Evolutionary conservation across 2,888 invertebrate species (phyloP).

Genomic region (Nowickia ferox): DNA sequence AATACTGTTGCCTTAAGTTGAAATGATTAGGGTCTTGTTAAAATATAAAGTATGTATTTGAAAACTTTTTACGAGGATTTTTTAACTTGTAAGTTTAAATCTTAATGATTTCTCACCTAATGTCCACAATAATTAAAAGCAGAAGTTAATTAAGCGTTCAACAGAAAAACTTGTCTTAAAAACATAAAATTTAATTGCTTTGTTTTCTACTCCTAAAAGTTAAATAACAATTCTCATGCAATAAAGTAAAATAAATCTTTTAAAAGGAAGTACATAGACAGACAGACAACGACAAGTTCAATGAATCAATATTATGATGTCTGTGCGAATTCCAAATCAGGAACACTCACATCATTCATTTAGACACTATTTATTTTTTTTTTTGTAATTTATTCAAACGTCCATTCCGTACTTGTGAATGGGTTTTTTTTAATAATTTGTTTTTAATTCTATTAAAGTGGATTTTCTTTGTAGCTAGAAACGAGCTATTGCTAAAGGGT

Average conservation of each 20-base stretch:
- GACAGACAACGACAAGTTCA: conserved; percentile 21
- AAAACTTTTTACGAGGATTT: conserved; percentile 20
- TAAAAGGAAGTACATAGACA: conserved; percentile 39
- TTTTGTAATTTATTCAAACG: conserved; percentile 7
- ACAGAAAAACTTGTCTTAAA: conserved; percentile 28
- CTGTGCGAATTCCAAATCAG: not conserved
- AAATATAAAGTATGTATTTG: too few relatives aligned
- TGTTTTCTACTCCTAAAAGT: conserved; percentile 4
- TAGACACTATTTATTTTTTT: not conserved
- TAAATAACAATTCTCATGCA: conserved; percentile 18
- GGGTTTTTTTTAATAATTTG: conserved; percentile 39
- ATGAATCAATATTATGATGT: conserved; percentile 30
- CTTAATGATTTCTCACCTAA: conserved; percentile 7
- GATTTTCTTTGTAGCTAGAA: not conserved
- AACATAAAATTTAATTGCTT: conserved; percentile 22
- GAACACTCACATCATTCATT: conserved; percentile 6
- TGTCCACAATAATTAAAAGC: not conserved
- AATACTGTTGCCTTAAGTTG: too few relatives aligned
- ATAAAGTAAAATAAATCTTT: conserved; percentile 22
- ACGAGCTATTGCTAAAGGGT: too few relatives aligned
- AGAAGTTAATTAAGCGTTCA: conserved; percentile 1
- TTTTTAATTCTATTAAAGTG: conserved; percentile 49
- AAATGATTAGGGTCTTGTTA: too few relatives aligned
- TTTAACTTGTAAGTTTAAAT: conserved; percentile 12
- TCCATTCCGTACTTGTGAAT: conserved; percentile 25